phyloP scores from a whole-genome alignment of 2,888 invertebrate genomes.

The Drosophila seclusa region DNA sequence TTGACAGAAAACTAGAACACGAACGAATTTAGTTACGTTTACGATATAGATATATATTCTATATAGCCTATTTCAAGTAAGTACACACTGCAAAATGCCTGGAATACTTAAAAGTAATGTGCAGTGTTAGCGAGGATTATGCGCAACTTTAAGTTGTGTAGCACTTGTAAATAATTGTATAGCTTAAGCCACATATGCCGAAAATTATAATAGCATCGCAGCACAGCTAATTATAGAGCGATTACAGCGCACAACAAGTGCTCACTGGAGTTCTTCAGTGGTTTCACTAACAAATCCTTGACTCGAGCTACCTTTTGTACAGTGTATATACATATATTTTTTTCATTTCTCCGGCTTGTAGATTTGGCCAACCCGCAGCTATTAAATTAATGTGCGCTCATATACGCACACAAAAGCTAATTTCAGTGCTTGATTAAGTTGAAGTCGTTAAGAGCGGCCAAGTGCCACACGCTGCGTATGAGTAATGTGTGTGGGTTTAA shows the following conservation, averaged over 20 bases:
- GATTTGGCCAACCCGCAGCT: conserved; percentile 56
- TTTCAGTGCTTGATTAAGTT: conserved; percentile 77
- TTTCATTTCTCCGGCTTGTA: neutral
- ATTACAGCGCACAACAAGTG: conserved; percentile 36
- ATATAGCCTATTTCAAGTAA: neutral
- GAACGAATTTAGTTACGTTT: conserved; percentile 22
- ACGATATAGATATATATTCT: conserved; percentile 13
- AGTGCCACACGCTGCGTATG: conserved; percentile 76
- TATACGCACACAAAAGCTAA: conserved; percentile 78
- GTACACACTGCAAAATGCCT: conserved; percentile 10
- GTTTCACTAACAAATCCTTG: conserved; percentile 14
- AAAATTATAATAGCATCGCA: conserved; percentile 9
- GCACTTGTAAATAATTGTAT: neutral
- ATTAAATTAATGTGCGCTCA: conserved; percentile 76
- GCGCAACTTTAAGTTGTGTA: neutral
- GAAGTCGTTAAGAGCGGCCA: conserved; percentile 74
- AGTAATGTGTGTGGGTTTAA: conserved; percentile 68
- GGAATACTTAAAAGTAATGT: neutral
- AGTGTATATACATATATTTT: conserved; percentile 36
- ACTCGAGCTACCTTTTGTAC: conserved; percentile 25
- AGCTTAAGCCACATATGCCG: neutral
- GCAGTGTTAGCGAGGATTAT: neutral
- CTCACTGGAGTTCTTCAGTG: conserved; percentile 2
- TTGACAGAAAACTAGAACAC: conserved; percentile 32
- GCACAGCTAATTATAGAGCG: conserved; percentile 45